phyloP scores from a whole-genome alignment of 2,888 invertebrate genomes.

The Aricia artaxerxes region DNA sequence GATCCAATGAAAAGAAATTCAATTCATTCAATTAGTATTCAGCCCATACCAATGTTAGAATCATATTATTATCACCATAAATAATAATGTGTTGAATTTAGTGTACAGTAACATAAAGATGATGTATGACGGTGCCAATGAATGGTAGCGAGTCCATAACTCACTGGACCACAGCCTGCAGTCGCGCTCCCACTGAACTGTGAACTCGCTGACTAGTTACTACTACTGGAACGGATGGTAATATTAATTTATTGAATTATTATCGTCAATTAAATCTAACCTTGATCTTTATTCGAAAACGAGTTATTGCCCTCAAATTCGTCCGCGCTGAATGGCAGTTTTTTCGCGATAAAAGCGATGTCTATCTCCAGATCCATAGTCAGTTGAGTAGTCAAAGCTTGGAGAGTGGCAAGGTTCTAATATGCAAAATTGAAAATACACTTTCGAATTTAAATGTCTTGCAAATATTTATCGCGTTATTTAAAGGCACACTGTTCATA shows the following conservation, averaged over 20 bases:
- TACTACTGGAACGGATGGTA: not conserved
- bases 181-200: not conserved
- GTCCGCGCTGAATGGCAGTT: not conserved
- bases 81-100: not conserved
- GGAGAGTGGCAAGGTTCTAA: too few relatives aligned
- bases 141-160: not conserved
- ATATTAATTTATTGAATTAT: not conserved
- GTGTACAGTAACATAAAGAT: not conserved
- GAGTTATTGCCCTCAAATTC: too few relatives aligned
- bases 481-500: too few relatives aligned
- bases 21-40: too few relatives aligned
- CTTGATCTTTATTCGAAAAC: not conserved
- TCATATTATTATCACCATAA: too few relatives aligned
- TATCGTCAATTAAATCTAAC: not conserved
- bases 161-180: not conserved
- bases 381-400: too few relatives aligned
- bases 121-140: not conserved
- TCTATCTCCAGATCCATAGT: too few relatives aligned
- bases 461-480: too few relatives aligned
- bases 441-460: too few relatives aligned
- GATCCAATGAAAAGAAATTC: not conserved
- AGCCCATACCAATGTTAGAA: too few relatives aligned
- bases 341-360: not conserved
- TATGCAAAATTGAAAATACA: too few relatives aligned
- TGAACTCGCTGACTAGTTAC: not conserved